Percentiles rank a stretch among this genome's conserved stretches.
Evolutionary conservation across 2,113 vertebrate species (phyloP).

Genomic region (Cyphomyrus discorhynchus): DNA sequence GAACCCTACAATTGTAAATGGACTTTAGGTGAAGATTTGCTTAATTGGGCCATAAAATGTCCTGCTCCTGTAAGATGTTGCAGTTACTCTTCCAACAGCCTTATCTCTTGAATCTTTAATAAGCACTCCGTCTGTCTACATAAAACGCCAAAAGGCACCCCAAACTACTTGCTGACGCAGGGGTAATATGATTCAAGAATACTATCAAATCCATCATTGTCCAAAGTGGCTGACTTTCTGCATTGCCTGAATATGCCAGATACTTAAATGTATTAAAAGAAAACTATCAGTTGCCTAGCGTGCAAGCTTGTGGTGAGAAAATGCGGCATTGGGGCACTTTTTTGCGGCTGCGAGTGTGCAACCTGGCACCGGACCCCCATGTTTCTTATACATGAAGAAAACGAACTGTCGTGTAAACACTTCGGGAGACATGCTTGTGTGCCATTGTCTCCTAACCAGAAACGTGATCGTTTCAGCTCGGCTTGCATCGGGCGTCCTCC

Average conservation of each 20-base stretch:
- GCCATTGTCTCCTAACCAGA: conserved; percentile 39
- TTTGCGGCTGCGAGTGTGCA: background rate
- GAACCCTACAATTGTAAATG: background rate
- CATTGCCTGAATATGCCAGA: background rate
- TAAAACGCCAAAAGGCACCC: background rate
- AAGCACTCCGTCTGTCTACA: background rate
- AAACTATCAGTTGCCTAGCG: background rate
- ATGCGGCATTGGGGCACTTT: background rate
- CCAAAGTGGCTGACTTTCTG: background rate
- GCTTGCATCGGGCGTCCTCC: conserved; percentile 46
- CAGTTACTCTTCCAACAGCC: background rate
- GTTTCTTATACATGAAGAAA: conserved; percentile 16
- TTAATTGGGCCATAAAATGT: background rate
- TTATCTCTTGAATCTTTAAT: background rate
- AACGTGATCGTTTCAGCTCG: conserved; percentile 44
- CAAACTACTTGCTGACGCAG: background rate
- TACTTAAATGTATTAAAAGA: background rate
- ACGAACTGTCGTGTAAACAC: conserved; percentile 26
- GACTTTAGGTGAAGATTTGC: background rate
- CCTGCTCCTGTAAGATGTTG: background rate
- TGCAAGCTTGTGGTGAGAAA: background rate
- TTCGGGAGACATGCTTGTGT: conserved; percentile 35
- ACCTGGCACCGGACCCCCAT: background rate
- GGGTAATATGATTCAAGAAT: background rate
- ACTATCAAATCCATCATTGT: background rate